Base-by-base conservation (phyloP, 1,140 invertebrate genomes). In the Sycophila sp. region DNA sequence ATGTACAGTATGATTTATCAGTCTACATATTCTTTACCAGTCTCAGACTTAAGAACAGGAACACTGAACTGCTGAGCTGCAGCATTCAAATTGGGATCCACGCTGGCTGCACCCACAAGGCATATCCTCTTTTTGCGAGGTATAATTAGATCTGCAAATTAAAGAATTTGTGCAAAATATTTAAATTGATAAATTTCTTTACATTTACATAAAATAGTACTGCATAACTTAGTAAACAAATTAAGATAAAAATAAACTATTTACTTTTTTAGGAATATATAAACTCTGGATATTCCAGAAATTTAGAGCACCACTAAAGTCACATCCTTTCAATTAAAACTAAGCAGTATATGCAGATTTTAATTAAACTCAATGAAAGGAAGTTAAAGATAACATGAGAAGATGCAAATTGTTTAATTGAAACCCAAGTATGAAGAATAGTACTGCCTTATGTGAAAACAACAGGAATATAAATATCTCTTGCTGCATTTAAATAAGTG, bases 61-160 rank as follows among this genome's bases (percentile, higher is more conserved):
- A 92, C 84, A 65, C 84, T 87, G 81, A 92, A 92, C 73, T 86
- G 87, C 76, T 91, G 86, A 59, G 90, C 90, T 75, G 88, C 89
- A 73, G 81, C 83, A 73, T 86, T 80, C 53, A 89, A 83, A 45
- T 80, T 79, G 56, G 84, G 81, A 83, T 91, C 87, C 60, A 87
- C 81, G 13, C 83, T 78, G 22, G 88, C 78, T 71, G 76, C 78
- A 68, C 90, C 90, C 76, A 91, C 86, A 59, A 92, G 81, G 76
- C 90, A 91, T 84, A 91, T 90, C 73, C 90, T 86, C 68, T 88
- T 86, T 76, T 88, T 87, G 36, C 83, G 76, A 47, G 19, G 6
- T 47, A 17, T 10, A 32, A 17, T 8, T 69, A 69, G 30, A 71
- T 69, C 56, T 69, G 38, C 4, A 64, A 58, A 60, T 4, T 2